These are phyloP conservation scores for Rhadinocentrus ornatus DNA, from an alignment of 2,797 vertebrate genomes.

Conservation along the genomic window DNA sequence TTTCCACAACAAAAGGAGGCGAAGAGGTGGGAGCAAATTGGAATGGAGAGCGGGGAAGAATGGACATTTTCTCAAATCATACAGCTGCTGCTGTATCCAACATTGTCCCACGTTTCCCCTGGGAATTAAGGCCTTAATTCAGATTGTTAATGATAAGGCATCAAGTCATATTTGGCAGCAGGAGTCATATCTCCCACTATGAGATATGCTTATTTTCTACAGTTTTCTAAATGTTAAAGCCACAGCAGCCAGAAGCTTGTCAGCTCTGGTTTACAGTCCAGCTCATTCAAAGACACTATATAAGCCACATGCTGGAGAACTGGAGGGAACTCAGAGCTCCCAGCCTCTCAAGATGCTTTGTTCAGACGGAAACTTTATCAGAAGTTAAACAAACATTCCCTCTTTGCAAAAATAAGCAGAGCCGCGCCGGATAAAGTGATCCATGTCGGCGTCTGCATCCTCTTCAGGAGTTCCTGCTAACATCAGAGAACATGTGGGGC, in stretches of 20 bases:
- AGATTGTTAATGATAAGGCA: constrained; percentile 67
- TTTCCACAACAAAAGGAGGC: constrained; percentile 75
- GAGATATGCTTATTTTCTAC: constrained; percentile 28
- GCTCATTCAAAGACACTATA: constrained; percentile 77
- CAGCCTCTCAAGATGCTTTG: constrained; percentile 58
- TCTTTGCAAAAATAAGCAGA: constrained; percentile 58
- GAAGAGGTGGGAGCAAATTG: constrained; percentile 33
- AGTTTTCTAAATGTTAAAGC: constrained; percentile 38
- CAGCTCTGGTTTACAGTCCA: constrained; percentile 68
- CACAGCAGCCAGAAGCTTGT: constrained; percentile 53
- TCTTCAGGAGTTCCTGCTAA: constrained; percentile 43
- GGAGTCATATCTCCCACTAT: constrained; percentile 29
- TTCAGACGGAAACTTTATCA: constrained; percentile 59
- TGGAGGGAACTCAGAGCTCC: constrained; percentile 55
- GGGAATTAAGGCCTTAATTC: constrained; percentile 60
- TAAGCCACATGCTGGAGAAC: constrained; percentile 75
- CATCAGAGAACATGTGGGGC: constrained; percentile 39
- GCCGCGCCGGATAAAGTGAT: constrained; percentile 49
- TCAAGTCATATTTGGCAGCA: constrained; percentile 60
- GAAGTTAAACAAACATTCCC: constrained; percentile 70
- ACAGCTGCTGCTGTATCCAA: constrained; percentile 61
- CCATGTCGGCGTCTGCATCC: constrained; percentile 30
- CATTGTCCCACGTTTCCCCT: constrained; percentile 41
- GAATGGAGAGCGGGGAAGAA: constrained; percentile 58
- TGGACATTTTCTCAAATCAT: constrained; percentile 64